These are phyloP conservation scores for Microplitis manilae DNA, from an alignment of 2,888 invertebrate species.

Conservation along the genomic window DNA sequence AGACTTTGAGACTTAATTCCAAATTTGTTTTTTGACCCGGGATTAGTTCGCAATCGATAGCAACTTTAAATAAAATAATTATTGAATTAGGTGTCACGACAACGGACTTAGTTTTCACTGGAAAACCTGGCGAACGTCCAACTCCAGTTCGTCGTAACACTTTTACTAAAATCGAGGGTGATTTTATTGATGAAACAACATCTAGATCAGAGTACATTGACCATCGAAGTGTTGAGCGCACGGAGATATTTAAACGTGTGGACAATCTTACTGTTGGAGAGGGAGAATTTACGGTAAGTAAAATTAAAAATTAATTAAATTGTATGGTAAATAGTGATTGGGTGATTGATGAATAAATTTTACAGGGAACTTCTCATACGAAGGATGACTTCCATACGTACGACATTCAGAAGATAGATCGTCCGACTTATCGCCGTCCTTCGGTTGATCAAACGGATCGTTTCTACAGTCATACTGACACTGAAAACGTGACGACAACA, in stretches of 20 bases:
- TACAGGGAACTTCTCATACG: conserved; percentile 65
- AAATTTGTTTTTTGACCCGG: too few species aligned
- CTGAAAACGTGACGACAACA: conserved; percentile 82
- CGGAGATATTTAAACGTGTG: conserved; percentile 76
- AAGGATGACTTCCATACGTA: conserved; percentile 68
- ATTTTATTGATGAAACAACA: conserved; percentile 81
- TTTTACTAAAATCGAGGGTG: conserved; percentile 85
- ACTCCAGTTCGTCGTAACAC: conserved; percentile 81
- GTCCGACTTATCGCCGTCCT: conserved; percentile 74
- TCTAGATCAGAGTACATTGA: conserved; percentile 79
- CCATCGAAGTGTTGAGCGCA: conserved; percentile 76
- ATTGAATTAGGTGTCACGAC: conserved; percentile 78
- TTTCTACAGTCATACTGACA: conserved; percentile 65
- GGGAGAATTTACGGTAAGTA: conserved; percentile 73
- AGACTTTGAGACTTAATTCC: too few species aligned
- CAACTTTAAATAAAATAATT: not conserved
- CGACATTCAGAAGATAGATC: conserved; percentile 58
- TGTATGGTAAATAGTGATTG: not conserved
- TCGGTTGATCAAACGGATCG: conserved; percentile 75
- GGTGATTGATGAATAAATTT: not conserved
- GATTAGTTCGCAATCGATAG: not conserved
- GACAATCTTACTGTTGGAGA: conserved; percentile 80
- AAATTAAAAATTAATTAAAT: not conserved
- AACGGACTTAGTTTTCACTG: conserved; percentile 79
- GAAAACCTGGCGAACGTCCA: conserved; percentile 78